Evolutionary conservation across 2,797 vertebrate species (phyloP).

Genomic region (Danio jaintianensis): DNA sequence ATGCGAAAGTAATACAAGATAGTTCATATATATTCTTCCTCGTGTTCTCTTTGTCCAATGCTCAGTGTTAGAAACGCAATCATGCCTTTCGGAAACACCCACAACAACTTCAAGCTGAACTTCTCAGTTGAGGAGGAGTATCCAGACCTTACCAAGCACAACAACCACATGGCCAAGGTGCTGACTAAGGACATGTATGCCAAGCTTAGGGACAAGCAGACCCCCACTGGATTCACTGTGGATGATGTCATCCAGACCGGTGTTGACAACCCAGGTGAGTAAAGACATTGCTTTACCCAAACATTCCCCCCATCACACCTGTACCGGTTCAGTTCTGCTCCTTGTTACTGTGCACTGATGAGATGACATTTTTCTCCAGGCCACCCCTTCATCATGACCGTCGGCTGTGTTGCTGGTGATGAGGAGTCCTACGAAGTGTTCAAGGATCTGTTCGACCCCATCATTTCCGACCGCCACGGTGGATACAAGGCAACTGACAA

Average conservation of each 20-base stretch:
- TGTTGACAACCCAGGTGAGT: constrained; percentile 91
- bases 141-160: constrained; percentile 89
- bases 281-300: neutral
- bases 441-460: constrained; percentile 89
- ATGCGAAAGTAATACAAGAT: neutral
- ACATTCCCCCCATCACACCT: neutral
- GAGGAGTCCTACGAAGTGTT: constrained; percentile 90
- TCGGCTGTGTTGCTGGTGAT: constrained; percentile 92
- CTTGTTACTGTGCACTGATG: neutral
- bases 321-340: neutral
- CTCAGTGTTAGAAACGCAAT: constrained; percentile 77
- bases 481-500: constrained; percentile 94
- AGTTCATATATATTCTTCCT: neutral
- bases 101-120: constrained; percentile 95
- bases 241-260: constrained; percentile 93
- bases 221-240: constrained; percentile 89
- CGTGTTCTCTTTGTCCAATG: constrained; percentile 15
- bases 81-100: constrained; percentile 96
- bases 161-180: constrained; percentile 96
- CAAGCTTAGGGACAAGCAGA: constrained; percentile 91
- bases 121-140: constrained; percentile 86
- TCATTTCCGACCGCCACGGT: constrained; percentile 90
- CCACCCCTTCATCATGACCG: constrained; percentile 97
- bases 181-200: constrained; percentile 85
- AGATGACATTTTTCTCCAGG: constrained; percentile 66